Evolutionary conservation across 2,888 invertebrate genomes (phyloP), one percentile per base, ranked within the genome.

Genomic region (Polyploca ridens): DNA sequence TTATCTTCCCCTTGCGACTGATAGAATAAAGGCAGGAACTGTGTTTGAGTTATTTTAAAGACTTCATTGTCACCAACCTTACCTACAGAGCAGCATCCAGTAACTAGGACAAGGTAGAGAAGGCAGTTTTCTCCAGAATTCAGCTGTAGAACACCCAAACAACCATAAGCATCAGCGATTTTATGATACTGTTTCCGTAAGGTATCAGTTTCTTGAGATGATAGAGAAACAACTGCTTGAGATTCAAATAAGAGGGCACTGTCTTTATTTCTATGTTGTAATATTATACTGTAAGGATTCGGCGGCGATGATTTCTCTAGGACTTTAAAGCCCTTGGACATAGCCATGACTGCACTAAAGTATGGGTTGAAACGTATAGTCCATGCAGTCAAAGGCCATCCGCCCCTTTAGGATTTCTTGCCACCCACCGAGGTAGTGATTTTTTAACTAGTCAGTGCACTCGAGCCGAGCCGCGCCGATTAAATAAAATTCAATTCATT

Each of bases 41-140:
- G 96, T 0, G 98, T 98, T 88, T 98, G 98, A 0, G 98, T 99
- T 66, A 99, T 97, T 75, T 98, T 96, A 88, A 99, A 99, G 68
- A 99, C 97, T 94, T 99, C 99, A 0, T 97, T 96, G 80, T 99
- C 98, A 60, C 97, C 97, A 59, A 99, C 96, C 94, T 99, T 99
- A 11, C 99, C 99, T 71, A 99, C 97, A 10, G 99, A 99, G 77
- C 99, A 96, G 89, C 99, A 99, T 46, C 99, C 99, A 14, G 98
- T 99, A 63, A 99, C 97, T 82, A 99, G 95, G 10, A 99, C 98
- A 65, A 99, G 95, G 83, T 98, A 99, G 62, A 98, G 94, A 64
- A 98, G 95, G 49, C 97, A 97, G 82, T 96, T 96, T 86, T 98
- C 98, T 62, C 97, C 97, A 67, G 97, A 96, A 89, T 97, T 97